These are phyloP conservation scores for Emmelina monodactyla DNA, from an alignment of 2,888 invertebrate species.

Conservation along the genomic window DNA sequence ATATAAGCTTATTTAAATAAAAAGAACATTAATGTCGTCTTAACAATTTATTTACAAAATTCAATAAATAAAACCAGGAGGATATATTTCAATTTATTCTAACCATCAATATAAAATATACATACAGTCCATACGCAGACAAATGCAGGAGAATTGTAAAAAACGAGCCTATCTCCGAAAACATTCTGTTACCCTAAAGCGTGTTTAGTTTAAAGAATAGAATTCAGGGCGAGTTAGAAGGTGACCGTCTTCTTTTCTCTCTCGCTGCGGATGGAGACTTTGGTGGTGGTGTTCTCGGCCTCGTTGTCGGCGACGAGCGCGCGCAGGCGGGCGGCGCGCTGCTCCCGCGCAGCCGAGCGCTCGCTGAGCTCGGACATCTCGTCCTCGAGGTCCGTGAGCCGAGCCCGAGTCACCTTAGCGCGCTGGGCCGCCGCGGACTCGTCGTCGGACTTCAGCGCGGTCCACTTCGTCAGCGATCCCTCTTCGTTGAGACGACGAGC, in stretches of 20 bases:
- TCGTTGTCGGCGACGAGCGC: conserved; percentile 73
- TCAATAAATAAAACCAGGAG: conserved; percentile 42
- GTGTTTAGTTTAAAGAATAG: conserved; percentile 25
- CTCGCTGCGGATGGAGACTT: conserved; percentile 45
- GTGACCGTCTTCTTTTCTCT: conserved; percentile 60
- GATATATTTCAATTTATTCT: conserved; percentile 46
- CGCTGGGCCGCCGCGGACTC: conserved; percentile 69
- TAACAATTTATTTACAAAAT: too few relatives aligned
- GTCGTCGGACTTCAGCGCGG: conserved; percentile 58
- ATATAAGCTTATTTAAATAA: too few relatives aligned
- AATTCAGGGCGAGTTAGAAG: conserved; percentile 31
- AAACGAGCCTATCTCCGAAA: conserved; percentile 38
- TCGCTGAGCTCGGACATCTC: conserved; percentile 78
- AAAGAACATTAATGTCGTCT: too few relatives aligned
- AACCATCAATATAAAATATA: conserved; percentile 48
- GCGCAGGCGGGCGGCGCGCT: conserved; percentile 73
- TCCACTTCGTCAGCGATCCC: conserved; percentile 68
- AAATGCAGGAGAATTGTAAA: conserved; percentile 46
- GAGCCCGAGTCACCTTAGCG: conserved; percentile 71
- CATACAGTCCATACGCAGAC: conserved; percentile 38
- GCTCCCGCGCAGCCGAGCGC: conserved; percentile 73
- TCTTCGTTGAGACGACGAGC: conserved; percentile 49
- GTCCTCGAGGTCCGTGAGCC: conserved; percentile 75
- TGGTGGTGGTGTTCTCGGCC: conserved; percentile 36
- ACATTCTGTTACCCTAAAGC: conserved; percentile 21